Evolutionary conservation across 2,797 vertebrate species (phyloP).

Genomic region (Gymnopithys bicolor): DNA sequence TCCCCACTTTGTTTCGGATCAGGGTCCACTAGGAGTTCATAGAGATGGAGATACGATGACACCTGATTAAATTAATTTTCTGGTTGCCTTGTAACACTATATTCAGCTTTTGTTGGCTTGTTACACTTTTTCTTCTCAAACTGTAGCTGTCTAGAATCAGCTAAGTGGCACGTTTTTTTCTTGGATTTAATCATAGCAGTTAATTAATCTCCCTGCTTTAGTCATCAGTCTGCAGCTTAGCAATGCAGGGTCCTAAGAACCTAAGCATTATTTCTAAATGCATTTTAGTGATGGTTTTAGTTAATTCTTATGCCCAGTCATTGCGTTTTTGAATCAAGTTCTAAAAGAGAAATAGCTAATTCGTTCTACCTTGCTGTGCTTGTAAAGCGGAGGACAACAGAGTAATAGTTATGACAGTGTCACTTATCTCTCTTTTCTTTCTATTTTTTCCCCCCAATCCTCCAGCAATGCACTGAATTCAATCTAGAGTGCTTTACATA

Average conservation of each 20-base stretch:
- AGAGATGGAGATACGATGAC: not conserved
- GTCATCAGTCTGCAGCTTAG: slow-evolving; percentile 16
- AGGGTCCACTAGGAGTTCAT: not conserved
- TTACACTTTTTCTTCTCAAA: not conserved
- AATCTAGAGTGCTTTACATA: not conserved
- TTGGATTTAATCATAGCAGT: not conserved
- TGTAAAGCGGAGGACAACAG: not conserved
- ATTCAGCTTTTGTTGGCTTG: not conserved
- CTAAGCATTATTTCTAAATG: not conserved
- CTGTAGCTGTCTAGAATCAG: not conserved
- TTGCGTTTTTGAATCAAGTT: not conserved
- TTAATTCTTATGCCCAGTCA: not conserved
- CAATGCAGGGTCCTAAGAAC: not conserved
- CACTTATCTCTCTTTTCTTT: not conserved
- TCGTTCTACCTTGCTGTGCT: not conserved
- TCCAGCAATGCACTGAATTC: not conserved
- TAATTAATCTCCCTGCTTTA: slow-evolving; percentile 26
- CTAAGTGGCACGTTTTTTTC: not conserved
- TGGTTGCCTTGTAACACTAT: not conserved
- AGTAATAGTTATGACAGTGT: not conserved
- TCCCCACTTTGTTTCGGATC: accelerated
- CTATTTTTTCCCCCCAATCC: not conserved
- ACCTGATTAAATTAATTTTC: not conserved
- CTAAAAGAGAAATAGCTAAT: not conserved
- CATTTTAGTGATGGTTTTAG: not conserved